These are phyloP conservation scores for Coelinius sp. DNA, from an alignment of 2,888 invertebrate genomes.

Conservation along the genomic window DNA sequence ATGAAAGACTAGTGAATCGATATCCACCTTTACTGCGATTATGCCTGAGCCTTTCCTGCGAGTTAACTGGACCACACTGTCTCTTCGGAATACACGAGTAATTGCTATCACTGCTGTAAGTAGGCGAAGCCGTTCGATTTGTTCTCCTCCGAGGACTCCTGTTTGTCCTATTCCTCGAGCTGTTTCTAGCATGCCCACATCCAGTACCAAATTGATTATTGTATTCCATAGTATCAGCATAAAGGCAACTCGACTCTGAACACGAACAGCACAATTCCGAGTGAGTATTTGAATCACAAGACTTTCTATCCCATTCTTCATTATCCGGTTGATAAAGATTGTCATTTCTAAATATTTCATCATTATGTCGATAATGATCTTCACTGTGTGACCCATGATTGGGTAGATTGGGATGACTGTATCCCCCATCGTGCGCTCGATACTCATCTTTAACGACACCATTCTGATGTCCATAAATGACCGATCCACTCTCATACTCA, in stretches of 20 bases:
- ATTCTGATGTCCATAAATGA: slow-evolving; percentile 68
- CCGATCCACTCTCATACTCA: slow-evolving; percentile 68
- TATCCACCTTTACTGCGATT: slow-evolving; percentile 66
- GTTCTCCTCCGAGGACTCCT: slow-evolving; percentile 65
- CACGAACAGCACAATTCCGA: slow-evolving; percentile 69
- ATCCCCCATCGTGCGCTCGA: slow-evolving; percentile 55
- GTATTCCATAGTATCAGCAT: slow-evolving; percentile 67
- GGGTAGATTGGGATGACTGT: slow-evolving; percentile 54
- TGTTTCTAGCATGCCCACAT: slow-evolving; percentile 57
- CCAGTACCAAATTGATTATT: slow-evolving; percentile 61
- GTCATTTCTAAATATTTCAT: slow-evolving; percentile 63
- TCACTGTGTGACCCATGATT: slow-evolving; percentile 60
- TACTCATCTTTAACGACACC: slow-evolving; percentile 60
- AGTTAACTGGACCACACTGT: slow-evolving; percentile 62
- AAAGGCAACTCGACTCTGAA: slow-evolving; percentile 68
- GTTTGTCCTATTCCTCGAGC: slow-evolving; percentile 61
- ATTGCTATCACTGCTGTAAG: slow-evolving; percentile 68
- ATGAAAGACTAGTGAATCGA: too few species aligned
- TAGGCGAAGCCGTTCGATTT: slow-evolving; percentile 63
- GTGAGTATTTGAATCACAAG: slow-evolving; percentile 68
- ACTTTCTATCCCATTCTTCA: slow-evolving; percentile 69
- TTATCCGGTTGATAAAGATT: slow-evolving; percentile 65
- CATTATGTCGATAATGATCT: slow-evolving; percentile 66
- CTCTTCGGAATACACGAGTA: slow-evolving; percentile 68
- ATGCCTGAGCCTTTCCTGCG: slow-evolving; percentile 67